phyloP scores from a whole-genome alignment of 2,797 vertebrate genomes.

The Chloroceryle amazona region DNA sequence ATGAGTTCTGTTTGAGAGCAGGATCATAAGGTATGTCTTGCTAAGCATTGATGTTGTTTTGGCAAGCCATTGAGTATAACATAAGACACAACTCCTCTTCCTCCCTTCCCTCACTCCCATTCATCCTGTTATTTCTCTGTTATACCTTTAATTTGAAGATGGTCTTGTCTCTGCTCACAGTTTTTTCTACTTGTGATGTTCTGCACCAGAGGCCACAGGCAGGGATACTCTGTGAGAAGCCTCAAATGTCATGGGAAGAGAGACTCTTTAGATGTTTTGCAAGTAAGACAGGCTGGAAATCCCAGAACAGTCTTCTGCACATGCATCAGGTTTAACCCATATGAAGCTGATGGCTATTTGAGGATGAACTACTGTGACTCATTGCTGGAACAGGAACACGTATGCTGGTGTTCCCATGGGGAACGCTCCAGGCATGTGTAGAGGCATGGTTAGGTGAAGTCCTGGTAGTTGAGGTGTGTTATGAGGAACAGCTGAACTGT shows the following conservation, averaged over 20 bases:
- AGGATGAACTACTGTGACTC: neutral
- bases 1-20: neutral
- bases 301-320: neutral
- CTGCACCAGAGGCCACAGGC: neutral
- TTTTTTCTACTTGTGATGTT: neutral
- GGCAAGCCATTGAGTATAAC: neutral
- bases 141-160: neutral
- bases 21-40: neutral
- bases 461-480: neutral
- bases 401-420: neutral
- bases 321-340: neutral
- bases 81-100: neutral
- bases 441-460: neutral
- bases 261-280: neutral
- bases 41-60: neutral
- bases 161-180: neutral
- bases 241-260: neutral
- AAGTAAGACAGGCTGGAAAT: neutral
- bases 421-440: neutral
- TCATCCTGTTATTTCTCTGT: neutral
- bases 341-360: neutral
- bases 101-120: neutral
- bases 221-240: neutral
- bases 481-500: neutral
- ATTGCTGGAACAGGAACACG: neutral